Base-by-base conservation (phyloP, 2,888 invertebrate species). In the Yponomeuta sedellus region DNA sequence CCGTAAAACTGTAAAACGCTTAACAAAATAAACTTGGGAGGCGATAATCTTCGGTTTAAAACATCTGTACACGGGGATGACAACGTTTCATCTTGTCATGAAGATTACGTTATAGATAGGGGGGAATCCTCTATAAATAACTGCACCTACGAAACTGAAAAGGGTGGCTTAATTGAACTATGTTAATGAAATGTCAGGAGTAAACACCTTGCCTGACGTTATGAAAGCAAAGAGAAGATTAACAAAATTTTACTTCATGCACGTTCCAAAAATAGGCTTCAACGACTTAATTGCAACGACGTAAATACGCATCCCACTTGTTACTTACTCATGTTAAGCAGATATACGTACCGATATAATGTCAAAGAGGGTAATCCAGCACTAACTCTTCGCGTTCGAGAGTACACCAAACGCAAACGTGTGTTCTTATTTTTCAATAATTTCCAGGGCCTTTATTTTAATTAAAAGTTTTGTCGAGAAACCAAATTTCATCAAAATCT, bases 1-100 rank as follows among this genome's bases (percentile, higher is more conserved):
- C 76, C 77, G 82, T 86, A 87, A 90, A 90, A 82, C 76, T 77
- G 82, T 86, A 87, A 90, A 90, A 82, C 83, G 78, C 80, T 88
- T 88, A 87, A 83, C 82, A 78, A 89, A 90, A 90, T 88, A 89
- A 88, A 88, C 88, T 80, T 28, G 19, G n/a, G 19, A 78, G 73
- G 81, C 82, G 84, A 79, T 88, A 87, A 87, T 82, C 85, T 80
- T 70, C 73, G 69, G 76, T 19, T 74, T 79, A 74, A 75, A 86
- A 86, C 88, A 88, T 88, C 83, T 87, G 88, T 78, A 77, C 74
- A 70, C 75, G 80, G 81, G 82, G 82, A 77, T 84, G 85, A 81
- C 73, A 75, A 75, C 74, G 68, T 75, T 76, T 78, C 78, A 74
- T 77, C 74, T 74, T 67, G 44, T 52, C 44, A 52, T 52, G 44